Conservation (phyloP, 1,140 invertebrate species). For the Drosophila sturtevanti region DNA sequence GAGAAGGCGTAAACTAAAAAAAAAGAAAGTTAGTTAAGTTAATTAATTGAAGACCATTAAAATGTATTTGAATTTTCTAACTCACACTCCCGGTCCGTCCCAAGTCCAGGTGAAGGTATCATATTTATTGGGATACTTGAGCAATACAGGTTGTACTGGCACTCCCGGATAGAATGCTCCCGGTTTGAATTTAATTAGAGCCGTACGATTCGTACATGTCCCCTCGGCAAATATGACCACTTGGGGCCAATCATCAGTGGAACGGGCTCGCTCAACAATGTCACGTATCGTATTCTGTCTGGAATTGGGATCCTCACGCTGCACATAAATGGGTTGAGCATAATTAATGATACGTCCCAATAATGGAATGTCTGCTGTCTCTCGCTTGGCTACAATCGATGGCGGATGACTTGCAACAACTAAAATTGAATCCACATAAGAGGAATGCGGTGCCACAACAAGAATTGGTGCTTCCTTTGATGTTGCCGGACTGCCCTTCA, state of each 20-base stretch:
- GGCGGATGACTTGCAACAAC: slow-evolving; percentile 91
- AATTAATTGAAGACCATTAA: not conserved
- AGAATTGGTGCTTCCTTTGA: slow-evolving; percentile 91
- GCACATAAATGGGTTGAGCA: slow-evolving; percentile 97
- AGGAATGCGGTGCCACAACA: slow-evolving; percentile 94
- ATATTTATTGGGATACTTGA: slow-evolving; percentile 95
- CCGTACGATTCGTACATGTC: slow-evolving; percentile 96
- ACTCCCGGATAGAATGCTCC: slow-evolving; percentile 96
- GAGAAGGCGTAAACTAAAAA: slow-evolving; percentile 84
- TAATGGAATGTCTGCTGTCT: slow-evolving; percentile 90
- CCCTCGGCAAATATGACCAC: slow-evolving; percentile 98
- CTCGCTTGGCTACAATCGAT: slow-evolving; percentile 93
- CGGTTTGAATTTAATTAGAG: slow-evolving; percentile 97
- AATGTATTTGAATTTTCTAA: slow-evolving; percentile 52
- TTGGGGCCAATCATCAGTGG: slow-evolving; percentile 95
- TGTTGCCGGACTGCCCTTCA: slow-evolving; percentile 87
- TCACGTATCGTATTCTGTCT: slow-evolving; percentile 95
- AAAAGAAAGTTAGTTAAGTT: slow-evolving; percentile 4
- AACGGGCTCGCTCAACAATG: slow-evolving; percentile 93
- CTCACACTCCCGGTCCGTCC: slow-evolving; percentile 97
- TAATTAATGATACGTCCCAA: slow-evolving; percentile 97
- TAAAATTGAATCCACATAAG: slow-evolving; percentile 94
- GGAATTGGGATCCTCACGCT: slow-evolving; percentile 95
- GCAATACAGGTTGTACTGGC: slow-evolving; percentile 96
- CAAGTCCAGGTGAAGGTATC: slow-evolving; percentile 99